phyloP scores from a whole-genome alignment of 2,113 vertebrate species.

The Plotosus lineatus region DNA sequence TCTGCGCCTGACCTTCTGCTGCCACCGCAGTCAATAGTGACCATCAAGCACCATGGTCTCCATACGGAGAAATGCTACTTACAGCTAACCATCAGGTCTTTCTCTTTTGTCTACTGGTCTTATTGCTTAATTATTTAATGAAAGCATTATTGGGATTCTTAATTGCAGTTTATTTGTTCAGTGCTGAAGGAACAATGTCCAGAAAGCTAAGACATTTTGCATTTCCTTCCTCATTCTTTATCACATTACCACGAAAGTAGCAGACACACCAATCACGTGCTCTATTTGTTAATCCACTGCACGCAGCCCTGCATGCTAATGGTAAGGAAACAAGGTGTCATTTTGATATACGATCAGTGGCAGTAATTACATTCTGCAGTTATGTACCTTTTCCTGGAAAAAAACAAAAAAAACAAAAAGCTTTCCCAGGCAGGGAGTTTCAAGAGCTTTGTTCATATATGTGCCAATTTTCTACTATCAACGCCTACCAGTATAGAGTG shows the following conservation, averaged over 20 bases:
- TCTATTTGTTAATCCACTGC: slow-evolving; percentile 41
- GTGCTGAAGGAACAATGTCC: slow-evolving; percentile 71
- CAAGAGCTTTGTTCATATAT: slow-evolving; percentile 40
- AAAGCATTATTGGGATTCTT: slow-evolving; percentile 78
- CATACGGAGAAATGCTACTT: slow-evolving; percentile 66
- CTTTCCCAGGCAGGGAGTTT: slow-evolving; percentile 35
- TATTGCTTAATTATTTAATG: slow-evolving; percentile 73
- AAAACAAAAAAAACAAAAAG: slow-evolving; percentile 23
- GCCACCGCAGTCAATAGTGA: slow-evolving; percentile 88
- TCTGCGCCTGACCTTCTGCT: slow-evolving; percentile 90
- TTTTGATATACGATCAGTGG: slow-evolving; percentile 40
- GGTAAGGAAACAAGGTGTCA: slow-evolving; percentile 20
- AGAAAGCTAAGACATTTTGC: slow-evolving; percentile 51
- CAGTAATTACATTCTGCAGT: slow-evolving; percentile 39
- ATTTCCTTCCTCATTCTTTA: slow-evolving; percentile 34
- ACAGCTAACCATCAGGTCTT: slow-evolving; percentile 63
- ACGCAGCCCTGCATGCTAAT: slow-evolving; percentile 41
- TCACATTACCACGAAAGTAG: slow-evolving; percentile 1
- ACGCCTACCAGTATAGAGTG: slow-evolving; percentile 48
- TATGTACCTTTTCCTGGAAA: slow-evolving; percentile 23
- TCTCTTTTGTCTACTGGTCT: slow-evolving; percentile 77
- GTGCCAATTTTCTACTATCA: slow-evolving; percentile 40
- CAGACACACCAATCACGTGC: slow-evolving; percentile 26
- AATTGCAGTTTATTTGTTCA: slow-evolving; percentile 77
- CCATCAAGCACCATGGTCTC: slow-evolving; percentile 77